These are phyloP conservation scores for Drosophila pallidifrons DNA, from an alignment of 1,140 invertebrate genomes.

Conservation along the genomic window DNA sequence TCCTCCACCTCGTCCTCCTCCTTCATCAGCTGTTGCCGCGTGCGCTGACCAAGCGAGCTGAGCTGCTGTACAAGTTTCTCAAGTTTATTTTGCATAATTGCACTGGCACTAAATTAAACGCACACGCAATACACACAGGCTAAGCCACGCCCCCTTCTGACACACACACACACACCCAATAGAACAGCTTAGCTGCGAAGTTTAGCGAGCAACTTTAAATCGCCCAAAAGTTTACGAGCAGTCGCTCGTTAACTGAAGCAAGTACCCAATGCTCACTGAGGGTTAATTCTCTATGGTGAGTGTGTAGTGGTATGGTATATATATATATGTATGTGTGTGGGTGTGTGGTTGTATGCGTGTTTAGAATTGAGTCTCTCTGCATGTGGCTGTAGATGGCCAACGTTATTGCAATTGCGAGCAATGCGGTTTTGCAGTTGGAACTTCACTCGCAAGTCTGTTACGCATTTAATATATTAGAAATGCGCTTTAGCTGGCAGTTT, in stretches of 20 bases:
- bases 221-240: constrained; percentile 49
- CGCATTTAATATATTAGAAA: neutral
- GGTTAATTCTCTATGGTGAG: constrained; percentile 1
- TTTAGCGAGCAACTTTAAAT: constrained; percentile 58
- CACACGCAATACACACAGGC: constrained; percentile 42
- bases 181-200: constrained; percentile 26
- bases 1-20: neutral
- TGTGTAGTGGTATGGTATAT: neutral
- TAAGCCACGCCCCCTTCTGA: constrained; percentile 24
- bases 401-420: neutral
- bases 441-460: neutral
- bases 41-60: constrained; percentile 16
- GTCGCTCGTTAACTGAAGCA: constrained; percentile 50
- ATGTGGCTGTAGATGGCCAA: neutral
- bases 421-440: neutral
- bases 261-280: constrained; percentile 29
- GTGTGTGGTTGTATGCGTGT: neutral
- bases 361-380: neutral
- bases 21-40: constrained; percentile 25
- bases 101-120: constrained; percentile 75
- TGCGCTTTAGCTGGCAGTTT: neutral
- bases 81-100: constrained; percentile 80
- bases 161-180: neutral
- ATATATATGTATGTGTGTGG: neutral
- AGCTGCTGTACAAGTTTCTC: constrained; percentile 46